Conservation (phyloP, 2,888 invertebrate species). For the Punctoribates punctum region DNA sequence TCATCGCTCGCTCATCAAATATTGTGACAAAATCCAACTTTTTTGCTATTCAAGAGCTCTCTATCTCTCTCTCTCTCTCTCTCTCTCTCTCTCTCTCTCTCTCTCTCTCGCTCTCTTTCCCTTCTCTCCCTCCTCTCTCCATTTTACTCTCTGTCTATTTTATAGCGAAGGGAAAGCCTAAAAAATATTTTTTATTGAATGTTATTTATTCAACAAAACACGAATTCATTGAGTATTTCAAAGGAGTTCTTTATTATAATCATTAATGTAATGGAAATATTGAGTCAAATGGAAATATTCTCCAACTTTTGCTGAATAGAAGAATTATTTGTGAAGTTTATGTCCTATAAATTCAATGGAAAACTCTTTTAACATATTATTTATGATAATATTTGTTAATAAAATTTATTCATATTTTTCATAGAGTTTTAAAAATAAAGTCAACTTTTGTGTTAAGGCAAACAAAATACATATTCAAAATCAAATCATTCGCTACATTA, state of each 20-base stretch:
- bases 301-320: no score
- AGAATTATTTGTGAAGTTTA: no score
- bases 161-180: neutral
- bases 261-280: no score
- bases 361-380: no score
- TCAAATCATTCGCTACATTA: neutral
- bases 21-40: neutral
- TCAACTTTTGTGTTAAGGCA: no score
- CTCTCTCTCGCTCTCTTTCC: conserved; percentile 3
- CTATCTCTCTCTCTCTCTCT: neutral
- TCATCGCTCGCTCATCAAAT: neutral
- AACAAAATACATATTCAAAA: neutral
- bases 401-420: no score
- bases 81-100: conserved; percentile 12
- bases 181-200: neutral
- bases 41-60: neutral
- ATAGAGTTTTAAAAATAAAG: no score
- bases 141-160: neutral
- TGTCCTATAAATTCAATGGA: no score
- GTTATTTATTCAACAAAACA: neutral
- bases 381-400: no score
- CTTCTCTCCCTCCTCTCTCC: neutral
- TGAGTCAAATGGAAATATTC: no score
- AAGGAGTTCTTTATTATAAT: no score
- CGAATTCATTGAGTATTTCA: no score